Evolutionary conservation across 2,888 invertebrate genomes (phyloP), one percentile per base, ranked within the genome.

Genomic region (Netelia inedita): DNA sequence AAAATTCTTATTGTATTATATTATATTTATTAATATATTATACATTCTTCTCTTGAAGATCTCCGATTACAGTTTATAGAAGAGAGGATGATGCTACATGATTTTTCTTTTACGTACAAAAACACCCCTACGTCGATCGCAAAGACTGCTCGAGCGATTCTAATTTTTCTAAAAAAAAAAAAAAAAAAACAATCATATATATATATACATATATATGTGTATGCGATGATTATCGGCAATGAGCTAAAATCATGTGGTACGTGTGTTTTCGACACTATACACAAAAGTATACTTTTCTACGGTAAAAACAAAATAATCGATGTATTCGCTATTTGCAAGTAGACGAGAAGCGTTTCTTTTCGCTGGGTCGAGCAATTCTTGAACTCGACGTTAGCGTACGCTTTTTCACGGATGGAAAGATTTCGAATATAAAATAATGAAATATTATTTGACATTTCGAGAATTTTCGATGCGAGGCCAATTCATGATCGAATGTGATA

Each of bases 271-370:
- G 69, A 79, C 69, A 41, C 66, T 59, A 75, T 65, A 57, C 74
- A 71, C 69, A 69, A 83, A 78, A 72, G 35, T 81, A 59, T 82
- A 79, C 79, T 82, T 85, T 78, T 82, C 79, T 75, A 82, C 82
- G 78, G 79, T 46, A 78, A 55, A 66, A 57, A 78, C n/a, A 79
- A 69, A 79, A 65, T 50, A 65, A 71, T 79, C 69, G 72, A 79
- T 69, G 43, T 65, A 75, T 72, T 35, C 35, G 35, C 35, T 35
- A 35, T 35, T 35, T 35, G 35, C 35, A 35, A 35, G 35, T 35
- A 35, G 6, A 35, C 35, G 35, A 35, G 35, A 35, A 35, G 35
- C 35, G 35, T 35, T 35, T 1, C 35, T 35, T 35, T 35, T 35
- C 35, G 35, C 35, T 35, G 35, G 3, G 3, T 35, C 35, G 35